Evolutionary conservation across 2,797 vertebrate genomes (phyloP).

Genomic region (Octomys mimax): DNA sequence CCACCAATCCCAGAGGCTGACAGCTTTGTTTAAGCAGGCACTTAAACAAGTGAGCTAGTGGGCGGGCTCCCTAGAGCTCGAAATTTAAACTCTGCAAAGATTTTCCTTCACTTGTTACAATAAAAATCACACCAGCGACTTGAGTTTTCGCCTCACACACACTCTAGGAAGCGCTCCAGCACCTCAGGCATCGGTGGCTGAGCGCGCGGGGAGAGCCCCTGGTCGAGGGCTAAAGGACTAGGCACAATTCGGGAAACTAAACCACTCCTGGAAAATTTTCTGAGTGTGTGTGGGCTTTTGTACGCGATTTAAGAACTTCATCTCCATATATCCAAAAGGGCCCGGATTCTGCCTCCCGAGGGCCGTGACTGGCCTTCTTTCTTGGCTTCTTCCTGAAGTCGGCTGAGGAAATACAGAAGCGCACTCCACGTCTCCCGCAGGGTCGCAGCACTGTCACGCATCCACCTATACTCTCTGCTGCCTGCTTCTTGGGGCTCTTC

Average conservation of each 20-base stretch:
- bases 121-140: background rate
- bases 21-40: too few species aligned
- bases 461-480: background rate
- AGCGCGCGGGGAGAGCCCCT: background rate
- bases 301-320: background rate
- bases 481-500: background rate
- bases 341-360: background rate
- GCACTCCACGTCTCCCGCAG: background rate
- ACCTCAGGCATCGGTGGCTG: background rate
- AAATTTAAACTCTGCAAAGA: background rate
- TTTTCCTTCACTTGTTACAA: background rate
- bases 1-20: too few species aligned
- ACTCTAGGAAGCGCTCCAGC: background rate
- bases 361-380: background rate
- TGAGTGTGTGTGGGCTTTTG: too few species aligned
- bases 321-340: background rate
- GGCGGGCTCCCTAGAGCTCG: too few species aligned
- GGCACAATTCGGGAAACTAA: background rate
- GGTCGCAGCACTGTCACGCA: background rate
- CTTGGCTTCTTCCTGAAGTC: background rate
- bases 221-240: background rate
- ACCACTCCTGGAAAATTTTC: background rate
- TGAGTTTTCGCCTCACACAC: background rate
- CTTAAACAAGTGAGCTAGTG: too few species aligned
- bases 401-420: background rate